Evolutionary conservation across 2,888 invertebrate species (phyloP), one percentile per base, ranked within the genome.

Genomic region (Sepioteuthis lessoniana): DNA sequence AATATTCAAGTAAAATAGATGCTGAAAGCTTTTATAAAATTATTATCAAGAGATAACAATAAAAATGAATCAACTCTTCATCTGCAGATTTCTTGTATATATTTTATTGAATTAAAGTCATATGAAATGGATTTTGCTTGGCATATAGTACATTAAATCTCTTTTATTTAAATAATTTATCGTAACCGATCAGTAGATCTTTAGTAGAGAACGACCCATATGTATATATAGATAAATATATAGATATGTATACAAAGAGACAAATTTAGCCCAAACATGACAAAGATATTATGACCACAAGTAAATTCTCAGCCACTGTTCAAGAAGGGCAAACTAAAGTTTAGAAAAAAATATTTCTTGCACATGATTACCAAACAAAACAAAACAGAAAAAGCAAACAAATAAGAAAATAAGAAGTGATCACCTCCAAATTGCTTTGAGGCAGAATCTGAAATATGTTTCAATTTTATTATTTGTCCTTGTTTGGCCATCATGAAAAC

Each of bases 191-290:
- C 55, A 55, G 25, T 42, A 76, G 19, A 76, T 76, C n/a, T 16
- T 76, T 76, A n/a, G 76, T 76, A 76, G 76, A 76, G 76, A 76
- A 76, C 76, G n/a, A 76, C 76, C 76, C 76, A 76, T 76, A 76
- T 76, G 76, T 76, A 76, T 76, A 76, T 76, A 35, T 76, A 76
- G n/a, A 76, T 76, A 76, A n/a, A 76, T 76, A 76, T 76, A 76
- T 76, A 76, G n/a, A 76, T 76, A 76, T n/a, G n/a, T 76, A 76
- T 76, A 76, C n/a, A 76, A n/a, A 76, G n/a, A 76, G 76, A 76
- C 76, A n/a, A 76, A 76, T 76, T 76, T 76, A 76, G n/a, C 76
- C 76, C 76, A 76, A 76, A 76, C 76, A 76, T 76, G 76, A 76
- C 76, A 76, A 76, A 76, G 76, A 76, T 76, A 76, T 76, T 76